Evolutionary conservation across 2,888 invertebrate species (phyloP).

Genomic region (Drosophila anceps): DNA sequence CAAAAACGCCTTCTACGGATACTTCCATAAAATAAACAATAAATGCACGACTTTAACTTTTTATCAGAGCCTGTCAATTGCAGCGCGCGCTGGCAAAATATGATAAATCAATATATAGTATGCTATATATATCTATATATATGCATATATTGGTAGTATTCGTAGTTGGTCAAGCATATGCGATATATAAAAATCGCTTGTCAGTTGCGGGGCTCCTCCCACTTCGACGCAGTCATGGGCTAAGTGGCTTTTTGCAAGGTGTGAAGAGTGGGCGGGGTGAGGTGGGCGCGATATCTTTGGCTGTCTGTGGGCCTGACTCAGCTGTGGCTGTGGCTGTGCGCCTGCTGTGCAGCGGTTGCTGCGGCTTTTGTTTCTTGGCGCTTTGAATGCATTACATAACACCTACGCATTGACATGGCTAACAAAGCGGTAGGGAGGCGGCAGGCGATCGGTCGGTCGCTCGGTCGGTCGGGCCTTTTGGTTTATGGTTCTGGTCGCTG

Average conservation of each 20-base stretch:
- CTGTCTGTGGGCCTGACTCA: slow-evolving; percentile 59
- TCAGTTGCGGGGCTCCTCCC: slow-evolving; percentile 22
- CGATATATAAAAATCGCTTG: slow-evolving; percentile 35
- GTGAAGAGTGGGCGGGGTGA: slow-evolving; percentile 11
- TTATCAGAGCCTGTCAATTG: slow-evolving; percentile 62
- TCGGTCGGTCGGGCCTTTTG: not conserved
- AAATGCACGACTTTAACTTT: slow-evolving; percentile 48
- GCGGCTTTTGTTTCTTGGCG: slow-evolving; percentile 65
- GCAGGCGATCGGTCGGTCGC: not conserved
- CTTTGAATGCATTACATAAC: slow-evolving; percentile 70
- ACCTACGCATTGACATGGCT: slow-evolving; percentile 68
- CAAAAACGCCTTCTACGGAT: not conserved
- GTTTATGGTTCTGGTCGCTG: slow-evolving; percentile 13
- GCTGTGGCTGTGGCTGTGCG: slow-evolving; percentile 25
- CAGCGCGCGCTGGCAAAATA: slow-evolving; percentile 50
- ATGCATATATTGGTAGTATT: slow-evolving; percentile 11
- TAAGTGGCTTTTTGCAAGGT: slow-evolving; percentile 64
- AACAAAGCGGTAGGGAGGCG: not conserved
- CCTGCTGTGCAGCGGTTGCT: slow-evolving; percentile 60
- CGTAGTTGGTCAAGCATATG: slow-evolving; percentile 17
- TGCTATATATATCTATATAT: not conserved
- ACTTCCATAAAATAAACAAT: slow-evolving; percentile 39
- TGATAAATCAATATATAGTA: slow-evolving; percentile 74
- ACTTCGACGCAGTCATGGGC: slow-evolving; percentile 48
- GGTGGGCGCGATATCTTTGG: slow-evolving; percentile 11